Conservation (phyloP, 2,888 invertebrate species). For the Xestia rhomboidea region DNA sequence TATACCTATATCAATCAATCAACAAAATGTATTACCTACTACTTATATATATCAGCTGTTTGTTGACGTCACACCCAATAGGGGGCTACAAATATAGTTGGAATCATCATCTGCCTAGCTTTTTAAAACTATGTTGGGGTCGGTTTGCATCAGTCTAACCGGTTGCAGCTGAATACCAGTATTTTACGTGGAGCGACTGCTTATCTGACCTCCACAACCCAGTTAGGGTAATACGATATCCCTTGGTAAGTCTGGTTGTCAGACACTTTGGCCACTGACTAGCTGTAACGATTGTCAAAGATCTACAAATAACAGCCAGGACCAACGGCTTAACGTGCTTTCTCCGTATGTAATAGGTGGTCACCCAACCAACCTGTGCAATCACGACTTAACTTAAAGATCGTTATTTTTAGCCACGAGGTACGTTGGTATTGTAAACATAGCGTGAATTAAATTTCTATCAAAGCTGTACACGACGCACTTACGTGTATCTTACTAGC, state of each 20-base stretch:
- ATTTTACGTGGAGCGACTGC: not conserved
- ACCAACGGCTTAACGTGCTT: too few relatives aligned
- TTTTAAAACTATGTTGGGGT: not conserved
- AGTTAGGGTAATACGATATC: not conserved
- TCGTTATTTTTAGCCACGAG: not conserved
- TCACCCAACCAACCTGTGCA: not conserved
- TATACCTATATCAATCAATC: slow-evolving; percentile 2
- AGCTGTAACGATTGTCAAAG: not conserved
- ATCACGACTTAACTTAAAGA: not conserved
- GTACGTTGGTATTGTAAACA: slow-evolving; percentile 16
- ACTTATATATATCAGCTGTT: not conserved
- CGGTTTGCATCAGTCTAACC: not conserved
- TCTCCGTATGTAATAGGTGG: not conserved
- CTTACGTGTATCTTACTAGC: slow-evolving; percentile 58
- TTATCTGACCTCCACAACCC: not conserved
- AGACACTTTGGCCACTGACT: not conserved
- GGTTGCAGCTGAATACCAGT: not conserved
- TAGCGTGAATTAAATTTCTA: slow-evolving; percentile 34
- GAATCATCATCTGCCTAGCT: not conserved
- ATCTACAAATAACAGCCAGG: not conserved
- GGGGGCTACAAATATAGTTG: not conserved
- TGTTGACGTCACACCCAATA: not conserved
- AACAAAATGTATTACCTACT: not conserved
- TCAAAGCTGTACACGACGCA: slow-evolving; percentile 54
- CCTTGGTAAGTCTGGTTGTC: not conserved